Conservation (phyloP, 2,113 vertebrate genomes). For the Diadophis punctatus region DNA sequence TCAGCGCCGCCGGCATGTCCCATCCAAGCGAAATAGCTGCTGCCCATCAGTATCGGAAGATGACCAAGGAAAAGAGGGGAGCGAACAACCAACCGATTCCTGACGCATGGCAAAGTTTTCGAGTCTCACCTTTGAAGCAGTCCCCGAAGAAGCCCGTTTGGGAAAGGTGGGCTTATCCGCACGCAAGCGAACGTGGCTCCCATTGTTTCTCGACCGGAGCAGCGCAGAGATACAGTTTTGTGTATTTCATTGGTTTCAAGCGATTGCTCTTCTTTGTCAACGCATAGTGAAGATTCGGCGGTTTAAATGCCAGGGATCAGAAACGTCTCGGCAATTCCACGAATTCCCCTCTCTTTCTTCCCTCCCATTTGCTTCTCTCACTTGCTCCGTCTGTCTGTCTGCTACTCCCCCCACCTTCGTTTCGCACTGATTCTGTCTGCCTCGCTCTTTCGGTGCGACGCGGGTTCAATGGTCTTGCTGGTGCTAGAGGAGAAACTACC, state of each 20-base stretch:
- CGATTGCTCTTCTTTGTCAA: conserved; percentile 28
- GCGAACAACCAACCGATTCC: background rate
- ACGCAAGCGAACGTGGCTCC: conserved; percentile 40
- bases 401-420: too few relatives aligned
- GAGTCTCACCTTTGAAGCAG: conserved; percentile 43
- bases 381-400: background rate
- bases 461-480: background rate
- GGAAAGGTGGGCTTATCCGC: conserved; percentile 23
- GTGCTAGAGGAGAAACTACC: background rate
- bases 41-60: conserved; percentile 3
- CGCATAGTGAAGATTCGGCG: conserved; percentile 8
- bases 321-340: conserved; percentile 15
- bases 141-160: conserved; percentile 36
- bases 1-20: conserved; percentile 45
- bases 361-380: background rate
- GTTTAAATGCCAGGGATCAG: background rate
- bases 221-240: conserved; percentile 71
- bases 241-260: conserved; percentile 63
- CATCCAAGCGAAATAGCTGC: conserved; percentile 37
- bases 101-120: conserved; percentile 48
- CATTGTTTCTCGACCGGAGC: conserved; percentile 29
- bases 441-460: background rate
- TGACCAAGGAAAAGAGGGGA: background rate
- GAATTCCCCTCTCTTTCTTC: background rate
- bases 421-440: background rate